Conservation (phyloP, 2,888 invertebrate genomes). For the Petrolisthes cinctipes region DNA sequence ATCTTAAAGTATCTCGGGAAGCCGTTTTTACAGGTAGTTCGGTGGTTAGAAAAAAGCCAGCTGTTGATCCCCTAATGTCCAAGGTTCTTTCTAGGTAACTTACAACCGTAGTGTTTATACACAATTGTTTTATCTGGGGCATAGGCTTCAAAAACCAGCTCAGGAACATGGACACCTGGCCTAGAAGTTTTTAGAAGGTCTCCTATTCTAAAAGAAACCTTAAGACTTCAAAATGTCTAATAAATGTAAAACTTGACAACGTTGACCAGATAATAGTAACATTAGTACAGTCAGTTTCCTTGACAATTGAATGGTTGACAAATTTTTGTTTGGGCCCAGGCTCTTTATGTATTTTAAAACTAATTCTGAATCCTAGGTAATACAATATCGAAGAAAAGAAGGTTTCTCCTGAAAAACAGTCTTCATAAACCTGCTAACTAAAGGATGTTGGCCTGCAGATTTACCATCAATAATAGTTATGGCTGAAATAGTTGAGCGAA, state of each 20-base stretch:
- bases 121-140: neutral
- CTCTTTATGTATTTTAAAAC: neutral
- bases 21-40: neutral
- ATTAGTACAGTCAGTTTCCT: neutral
- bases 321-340: neutral
- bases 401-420: neutral
- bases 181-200: constrained; percentile 1
- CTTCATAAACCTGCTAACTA: neutral
- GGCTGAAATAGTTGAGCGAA: neutral
- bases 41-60: constrained; percentile 2
- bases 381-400: neutral
- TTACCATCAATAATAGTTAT: neutral
- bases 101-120: neutral
- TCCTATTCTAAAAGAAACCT: neutral
- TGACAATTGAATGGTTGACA: neutral
- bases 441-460: neutral
- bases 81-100: neutral
- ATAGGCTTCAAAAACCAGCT: neutral
- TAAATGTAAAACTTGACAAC: neutral
- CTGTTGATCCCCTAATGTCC: neutral
- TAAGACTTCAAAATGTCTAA: neutral
- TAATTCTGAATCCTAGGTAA: neutral
- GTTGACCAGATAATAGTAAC: constrained; percentile 1
- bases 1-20: neutral
- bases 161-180: neutral